Evolutionary conservation across 2,113 vertebrate genomes (phyloP).

Genomic region (Regulus satrapa): DNA sequence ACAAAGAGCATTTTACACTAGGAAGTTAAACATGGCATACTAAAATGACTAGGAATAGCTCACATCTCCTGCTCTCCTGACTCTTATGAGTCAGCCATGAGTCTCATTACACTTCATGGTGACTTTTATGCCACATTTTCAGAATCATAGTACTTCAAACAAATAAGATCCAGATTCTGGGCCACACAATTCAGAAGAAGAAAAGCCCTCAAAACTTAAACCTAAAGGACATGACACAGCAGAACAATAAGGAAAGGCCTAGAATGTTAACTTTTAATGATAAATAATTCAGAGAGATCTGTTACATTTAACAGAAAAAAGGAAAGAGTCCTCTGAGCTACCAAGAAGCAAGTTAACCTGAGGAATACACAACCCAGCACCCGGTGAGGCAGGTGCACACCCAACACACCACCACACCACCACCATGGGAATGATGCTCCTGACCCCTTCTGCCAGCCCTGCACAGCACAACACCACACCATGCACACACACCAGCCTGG

Average conservation of each 20-base stretch:
- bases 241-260: background rate
- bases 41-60: background rate
- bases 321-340: background rate
- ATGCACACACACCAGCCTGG: accelerated
- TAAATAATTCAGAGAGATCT: background rate
- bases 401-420: too few species aligned
- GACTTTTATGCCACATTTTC: background rate
- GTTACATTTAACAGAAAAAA: background rate
- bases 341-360: background rate
- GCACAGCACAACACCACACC: background rate
- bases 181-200: background rate
- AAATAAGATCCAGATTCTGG: background rate
- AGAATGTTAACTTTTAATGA: background rate
- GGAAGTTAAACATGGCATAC: background rate
- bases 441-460: background rate
- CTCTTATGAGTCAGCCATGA: background rate
- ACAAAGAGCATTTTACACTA: background rate
- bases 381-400: accelerated
- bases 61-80: background rate
- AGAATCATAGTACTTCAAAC: background rate
- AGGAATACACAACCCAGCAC: background rate
- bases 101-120: background rate
- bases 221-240: background rate
- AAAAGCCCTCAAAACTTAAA: background rate
- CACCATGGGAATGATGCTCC: accelerated